Evolutionary conservation across 2,797 vertebrate genomes (phyloP), one percentile per base, ranked within the genome.

Genomic region (Ispidina lecontei): DNA sequence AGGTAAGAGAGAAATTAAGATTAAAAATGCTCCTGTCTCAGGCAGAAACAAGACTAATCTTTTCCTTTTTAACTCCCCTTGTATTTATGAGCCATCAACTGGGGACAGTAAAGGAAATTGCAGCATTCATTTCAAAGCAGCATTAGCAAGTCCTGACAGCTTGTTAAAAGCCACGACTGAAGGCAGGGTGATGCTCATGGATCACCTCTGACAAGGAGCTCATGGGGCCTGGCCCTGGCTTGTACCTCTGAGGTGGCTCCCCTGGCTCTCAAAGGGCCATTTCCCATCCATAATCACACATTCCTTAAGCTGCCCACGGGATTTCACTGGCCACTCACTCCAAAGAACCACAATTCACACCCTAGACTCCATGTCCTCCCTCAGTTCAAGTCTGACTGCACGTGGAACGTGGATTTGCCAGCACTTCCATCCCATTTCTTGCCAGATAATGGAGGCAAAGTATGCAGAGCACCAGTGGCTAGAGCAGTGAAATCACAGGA

Each of bases 71-170:
- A 86, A 60, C 91, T 85, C 78, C 44, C 89, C 92, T 85, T 37
- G 20, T 90, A 88, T 94, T 96, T 95, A 93, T 67, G 90, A 96
- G 90, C 58, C 70, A 68, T 92, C 78, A 91, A 77, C 59, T 70
- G 35, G 31, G 82, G 91, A 79, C 85, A 92, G 87, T 54, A 62
- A 73, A 87, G 87, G 81, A 82, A 86, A 93, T 78, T 73, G 91
- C 84, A 84, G 76, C 79, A 56, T 18, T 87, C 59, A 44, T 72
- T 82, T 89, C 73, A 77, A 86, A 90, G 90, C 84, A 91, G 71
- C 0, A 2, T 71, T 86, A 85, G 84, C 69, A 89, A 31, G 76
- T 88, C 54, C 85, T 93, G 94, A 72, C 89, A 96, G 89, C 84
- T 89, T 43, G 76, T 91, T 81, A 92, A 94, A 85, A 89, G 80